Percentiles rank a stretch among this genome's conserved stretches.
phyloP scores from a whole-genome alignment of 2,113 vertebrate genomes.

The Rutilus rutilus region DNA sequence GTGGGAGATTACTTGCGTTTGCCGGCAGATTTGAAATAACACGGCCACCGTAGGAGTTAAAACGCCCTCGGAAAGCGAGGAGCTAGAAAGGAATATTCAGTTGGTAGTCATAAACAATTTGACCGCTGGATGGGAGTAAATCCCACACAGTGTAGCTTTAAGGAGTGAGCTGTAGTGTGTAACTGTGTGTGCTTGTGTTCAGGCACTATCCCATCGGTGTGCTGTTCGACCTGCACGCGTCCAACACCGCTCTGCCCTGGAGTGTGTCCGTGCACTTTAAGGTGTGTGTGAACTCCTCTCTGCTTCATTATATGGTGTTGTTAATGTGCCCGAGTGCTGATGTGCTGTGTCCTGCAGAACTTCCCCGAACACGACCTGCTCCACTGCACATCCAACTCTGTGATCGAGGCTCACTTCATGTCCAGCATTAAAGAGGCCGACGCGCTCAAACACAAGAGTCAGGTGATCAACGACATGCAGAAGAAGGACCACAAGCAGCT shows the following conservation, averaged over 20 bases:
- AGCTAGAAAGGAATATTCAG: too few relatives aligned
- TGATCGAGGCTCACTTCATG: constrained; percentile 98
- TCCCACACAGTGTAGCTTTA: too few relatives aligned
- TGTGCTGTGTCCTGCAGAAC: constrained; percentile 74
- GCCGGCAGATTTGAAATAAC: too few relatives aligned
- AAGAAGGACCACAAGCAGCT: constrained; percentile 99
- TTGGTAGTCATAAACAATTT: too few relatives aligned
- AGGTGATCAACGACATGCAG: constrained; percentile 99
- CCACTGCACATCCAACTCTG: constrained; percentile 90
- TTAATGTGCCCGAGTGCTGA: neutral
- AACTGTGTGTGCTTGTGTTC: too few relatives aligned
- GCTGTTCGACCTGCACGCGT: constrained; percentile 94
- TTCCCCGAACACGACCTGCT: constrained; percentile 94
- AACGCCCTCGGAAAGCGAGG: too few relatives aligned
- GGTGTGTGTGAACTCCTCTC: constrained; percentile 70
- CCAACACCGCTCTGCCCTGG: constrained; percentile 94
- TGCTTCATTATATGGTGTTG: neutral
- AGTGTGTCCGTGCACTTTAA: constrained; percentile 97
- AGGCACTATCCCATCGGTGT: constrained; percentile 98
- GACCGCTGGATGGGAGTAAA: too few relatives aligned
- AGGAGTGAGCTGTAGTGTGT: too few relatives aligned
- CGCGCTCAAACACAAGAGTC: constrained; percentile 97
- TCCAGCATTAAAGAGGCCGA: constrained; percentile 98
- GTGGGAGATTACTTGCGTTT: too few relatives aligned
- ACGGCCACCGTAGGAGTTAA: too few relatives aligned